These are phyloP conservation scores for Solenopsis invicta DNA, from an alignment of 1,140 invertebrate species.

Conservation along the genomic window DNA sequence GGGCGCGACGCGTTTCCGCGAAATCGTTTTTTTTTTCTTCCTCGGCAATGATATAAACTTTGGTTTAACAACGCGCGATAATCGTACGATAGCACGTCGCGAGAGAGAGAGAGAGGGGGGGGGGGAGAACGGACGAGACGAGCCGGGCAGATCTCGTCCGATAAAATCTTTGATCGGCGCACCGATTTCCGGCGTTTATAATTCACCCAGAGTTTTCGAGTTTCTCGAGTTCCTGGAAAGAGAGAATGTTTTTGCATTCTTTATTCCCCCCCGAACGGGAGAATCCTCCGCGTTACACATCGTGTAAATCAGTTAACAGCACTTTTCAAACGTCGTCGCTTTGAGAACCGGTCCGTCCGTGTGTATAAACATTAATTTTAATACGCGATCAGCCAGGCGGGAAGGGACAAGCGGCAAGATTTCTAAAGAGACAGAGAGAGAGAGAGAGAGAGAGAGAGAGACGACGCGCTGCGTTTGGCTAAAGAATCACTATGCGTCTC, in stretches of 20 bases:
- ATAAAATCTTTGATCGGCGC: background rate
- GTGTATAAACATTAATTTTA: conserved; percentile 9
- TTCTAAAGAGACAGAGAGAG: background rate
- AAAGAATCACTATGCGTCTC: background rate
- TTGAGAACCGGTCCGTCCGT: conserved; percentile 2
- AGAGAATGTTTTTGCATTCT: conserved; percentile 32
- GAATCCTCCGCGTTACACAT: background rate
- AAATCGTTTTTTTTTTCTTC: background rate
- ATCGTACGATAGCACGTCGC: background rate
- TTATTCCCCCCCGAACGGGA: background rate
- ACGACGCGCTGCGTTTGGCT: background rate
- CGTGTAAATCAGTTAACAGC: conserved; percentile 9
- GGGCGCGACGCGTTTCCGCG: background rate
- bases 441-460: background rate
- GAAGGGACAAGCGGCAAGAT: background rate
- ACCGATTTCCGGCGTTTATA: conserved; percentile 20
- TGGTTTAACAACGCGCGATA: conserved; percentile 1
- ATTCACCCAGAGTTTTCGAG: conserved; percentile 9
- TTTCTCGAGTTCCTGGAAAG: conserved; percentile 9
- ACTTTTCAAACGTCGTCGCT: conserved; percentile 6
- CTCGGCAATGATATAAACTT: background rate
- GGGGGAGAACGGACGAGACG: background rate
- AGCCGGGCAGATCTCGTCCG: background rate
- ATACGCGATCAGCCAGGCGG: background rate
- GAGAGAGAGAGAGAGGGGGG: background rate